Evolutionary conservation across 1,140 invertebrate genomes (phyloP).

Genomic region (Heliconius himera): DNA sequence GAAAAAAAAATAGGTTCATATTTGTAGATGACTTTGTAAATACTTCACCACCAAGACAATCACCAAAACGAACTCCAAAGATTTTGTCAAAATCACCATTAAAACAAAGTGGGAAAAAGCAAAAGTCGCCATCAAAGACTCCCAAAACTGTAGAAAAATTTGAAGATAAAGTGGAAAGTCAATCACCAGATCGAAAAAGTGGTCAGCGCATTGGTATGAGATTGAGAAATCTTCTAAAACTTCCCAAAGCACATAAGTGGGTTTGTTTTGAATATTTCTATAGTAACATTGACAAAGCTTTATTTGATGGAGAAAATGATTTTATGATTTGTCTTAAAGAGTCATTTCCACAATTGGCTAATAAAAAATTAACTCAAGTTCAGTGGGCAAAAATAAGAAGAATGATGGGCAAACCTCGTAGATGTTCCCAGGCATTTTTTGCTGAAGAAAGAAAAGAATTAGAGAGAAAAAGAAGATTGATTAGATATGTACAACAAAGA

Average conservation of each 20-base stretch:
- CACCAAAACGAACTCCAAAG: conserved; percentile 84
- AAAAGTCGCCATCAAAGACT: conserved; percentile 72
- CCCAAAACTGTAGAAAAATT: conserved; percentile 60
- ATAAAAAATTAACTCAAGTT: conserved; percentile 90
- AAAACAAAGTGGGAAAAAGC: conserved; percentile 78
- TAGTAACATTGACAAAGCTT: conserved; percentile 96
- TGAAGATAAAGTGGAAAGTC: conserved; percentile 61
- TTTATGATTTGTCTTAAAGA: conserved; percentile 97
- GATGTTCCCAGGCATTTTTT: conserved; percentile 97
- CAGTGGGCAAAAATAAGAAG: conserved; percentile 98
- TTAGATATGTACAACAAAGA: conserved; percentile 96
- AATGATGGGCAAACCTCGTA: conserved; percentile 98
- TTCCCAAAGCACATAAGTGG: conserved; percentile 99
- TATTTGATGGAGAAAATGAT: conserved; percentile 98
- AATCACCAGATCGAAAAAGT: conserved; percentile 87
- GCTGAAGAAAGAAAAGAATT: conserved; percentile 95
- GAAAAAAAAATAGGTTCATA: conserved; percentile 95
- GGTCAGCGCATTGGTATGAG: conserved; percentile 95
- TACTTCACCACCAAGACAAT: conserved; percentile 86
- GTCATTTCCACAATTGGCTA: conserved; percentile 96
- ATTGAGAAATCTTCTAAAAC: conserved; percentile 96
- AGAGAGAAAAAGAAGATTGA: conserved; percentile 94
- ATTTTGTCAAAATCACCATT: conserved; percentile 80
- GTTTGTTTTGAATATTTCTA: conserved; percentile 99
- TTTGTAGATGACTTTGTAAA: conserved; percentile 96